Evolutionary conservation across 2,888 invertebrate genomes (phyloP).

Genomic region (Agrotis exclamationis): DNA sequence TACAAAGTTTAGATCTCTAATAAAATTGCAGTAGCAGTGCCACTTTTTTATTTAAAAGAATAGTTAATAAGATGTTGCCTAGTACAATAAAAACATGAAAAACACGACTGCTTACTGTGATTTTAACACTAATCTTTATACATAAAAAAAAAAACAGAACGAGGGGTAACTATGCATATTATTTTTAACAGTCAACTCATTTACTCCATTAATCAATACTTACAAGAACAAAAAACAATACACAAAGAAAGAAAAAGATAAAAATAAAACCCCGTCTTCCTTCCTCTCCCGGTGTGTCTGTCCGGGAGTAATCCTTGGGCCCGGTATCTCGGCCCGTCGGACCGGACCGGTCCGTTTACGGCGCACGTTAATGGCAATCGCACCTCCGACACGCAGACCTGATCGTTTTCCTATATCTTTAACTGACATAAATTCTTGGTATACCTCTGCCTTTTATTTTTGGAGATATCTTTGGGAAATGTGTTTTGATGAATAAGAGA

Average conservation of each 20-base stretch:
- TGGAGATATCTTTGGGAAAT: constrained; percentile 2
- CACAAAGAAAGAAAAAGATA: constrained; percentile 15
- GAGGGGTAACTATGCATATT: too few species aligned
- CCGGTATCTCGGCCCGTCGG: constrained; percentile 78
- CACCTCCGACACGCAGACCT: constrained; percentile 68
- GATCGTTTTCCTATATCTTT: constrained; percentile 73
- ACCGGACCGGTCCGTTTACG: constrained; percentile 76
- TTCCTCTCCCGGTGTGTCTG: constrained; percentile 30
- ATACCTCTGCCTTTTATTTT: constrained; percentile 41
- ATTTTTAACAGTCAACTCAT: neutral
- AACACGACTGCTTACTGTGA: too few species aligned
- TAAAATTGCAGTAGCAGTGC: too few species aligned
- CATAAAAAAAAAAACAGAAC: too few species aligned
- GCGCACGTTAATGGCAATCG: constrained; percentile 78
- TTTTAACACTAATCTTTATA: too few species aligned
- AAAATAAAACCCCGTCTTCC: constrained; percentile 33
- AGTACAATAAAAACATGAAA: too few species aligned
- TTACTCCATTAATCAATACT: neutral
- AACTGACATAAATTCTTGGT: constrained; percentile 54
- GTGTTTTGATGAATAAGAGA: neutral
- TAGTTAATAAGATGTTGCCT: too few species aligned
- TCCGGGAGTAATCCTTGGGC: constrained; percentile 71
- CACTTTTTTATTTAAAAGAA: too few species aligned
- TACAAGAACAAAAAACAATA: neutral
- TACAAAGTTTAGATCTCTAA: too few species aligned